phyloP scores from a whole-genome alignment of 30 jellyfish, hydroid and myxozoan genomes.

The Aurelia aurita complex sp. Pacific region DNA sequence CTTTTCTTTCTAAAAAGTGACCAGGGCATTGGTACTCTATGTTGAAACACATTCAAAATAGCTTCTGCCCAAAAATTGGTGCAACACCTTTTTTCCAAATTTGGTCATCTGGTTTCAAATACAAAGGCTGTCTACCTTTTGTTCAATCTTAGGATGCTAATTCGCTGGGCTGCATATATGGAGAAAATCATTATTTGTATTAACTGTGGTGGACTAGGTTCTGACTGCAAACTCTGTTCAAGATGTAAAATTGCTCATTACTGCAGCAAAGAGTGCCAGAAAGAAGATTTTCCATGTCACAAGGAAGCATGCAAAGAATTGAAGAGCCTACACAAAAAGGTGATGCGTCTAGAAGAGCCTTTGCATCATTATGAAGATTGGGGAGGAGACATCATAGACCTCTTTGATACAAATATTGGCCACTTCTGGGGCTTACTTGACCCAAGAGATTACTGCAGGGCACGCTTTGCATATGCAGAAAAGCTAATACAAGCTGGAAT shows the following conservation, averaged over 20 bases:
- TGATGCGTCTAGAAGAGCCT: neutral
- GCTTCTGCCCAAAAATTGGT: too few relatives aligned
- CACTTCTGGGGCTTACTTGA: conserved; percentile 36
- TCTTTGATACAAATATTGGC: neutral
- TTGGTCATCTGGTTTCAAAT: too few relatives aligned
- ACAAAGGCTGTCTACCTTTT: too few relatives aligned
- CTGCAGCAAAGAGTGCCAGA: conserved; percentile 39
- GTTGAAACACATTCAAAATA: too few relatives aligned
- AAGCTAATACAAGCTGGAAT: neutral
- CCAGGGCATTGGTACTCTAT: too few relatives aligned
- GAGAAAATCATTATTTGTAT: neutral
- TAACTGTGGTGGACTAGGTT: neutral
- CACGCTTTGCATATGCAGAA: neutral
- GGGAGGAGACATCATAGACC: neutral
- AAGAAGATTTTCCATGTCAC: conserved; percentile 1
- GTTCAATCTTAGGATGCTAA: too few relatives aligned
- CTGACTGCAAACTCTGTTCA: conserved; percentile 9
- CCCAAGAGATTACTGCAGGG: conserved; percentile 29
- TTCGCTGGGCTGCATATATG: too few relatives aligned
- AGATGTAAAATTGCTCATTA: neutral
- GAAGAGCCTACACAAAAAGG: neutral
- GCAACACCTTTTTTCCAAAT: too few relatives aligned
- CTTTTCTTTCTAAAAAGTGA: too few relatives aligned
- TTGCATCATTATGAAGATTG: neutral
- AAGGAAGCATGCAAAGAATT: neutral